Evolutionary conservation across 30 jellyfish, hydroid and myxozoan species (phyloP), one percentile per base, ranked within the genome.

Genomic region (Aurelia aurita): DNA sequence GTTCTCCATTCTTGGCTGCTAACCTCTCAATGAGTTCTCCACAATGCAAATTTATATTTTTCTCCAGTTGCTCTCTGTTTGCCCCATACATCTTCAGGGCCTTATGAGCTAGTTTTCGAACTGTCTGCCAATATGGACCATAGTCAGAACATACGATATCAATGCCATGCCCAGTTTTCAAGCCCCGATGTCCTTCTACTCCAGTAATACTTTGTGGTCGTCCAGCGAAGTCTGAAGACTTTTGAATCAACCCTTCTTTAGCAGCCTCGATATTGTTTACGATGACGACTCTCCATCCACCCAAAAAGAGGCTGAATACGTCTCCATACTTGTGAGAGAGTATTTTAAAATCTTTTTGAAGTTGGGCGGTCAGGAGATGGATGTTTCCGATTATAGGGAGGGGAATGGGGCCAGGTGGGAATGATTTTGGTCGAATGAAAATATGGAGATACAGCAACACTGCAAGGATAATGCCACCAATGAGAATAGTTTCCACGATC

Each of bases 71-170:
- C 34, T 61, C 79, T 10, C 65, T 51, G 58, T 64, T 64, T 64
- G 75, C 78, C 0, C 90, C 96, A 49, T 75, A 87, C 80, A 77
- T 51, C 72, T 77, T 76, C 85, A 87, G 44, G 0, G 96, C 85
- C 39, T 89, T 34, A 28, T 75, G 90, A 11, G 84, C 77, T 21
- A 53, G 11, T 31, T 77, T 87, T 31, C 91, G 76, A 47, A 87
- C 16, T 18, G 77, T 58, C 45, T 58, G 46, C 86, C 91, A 74
- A 39, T 26, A 69, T 28, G 80, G 69, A 7, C 96, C 96, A 65
- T 87, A 87, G 32, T 65, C 87, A 6, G 79, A 43, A 20, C 76
- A 75, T 5, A 29, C 85, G 1, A 87, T 87, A 55, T 55, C 80
- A 5, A 45, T 49, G 39, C 85, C 85, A 18, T 57, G 46, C 2